Base-by-base conservation (phyloP, 2,113 vertebrate species). In the Corythaixoides concolor region DNA sequence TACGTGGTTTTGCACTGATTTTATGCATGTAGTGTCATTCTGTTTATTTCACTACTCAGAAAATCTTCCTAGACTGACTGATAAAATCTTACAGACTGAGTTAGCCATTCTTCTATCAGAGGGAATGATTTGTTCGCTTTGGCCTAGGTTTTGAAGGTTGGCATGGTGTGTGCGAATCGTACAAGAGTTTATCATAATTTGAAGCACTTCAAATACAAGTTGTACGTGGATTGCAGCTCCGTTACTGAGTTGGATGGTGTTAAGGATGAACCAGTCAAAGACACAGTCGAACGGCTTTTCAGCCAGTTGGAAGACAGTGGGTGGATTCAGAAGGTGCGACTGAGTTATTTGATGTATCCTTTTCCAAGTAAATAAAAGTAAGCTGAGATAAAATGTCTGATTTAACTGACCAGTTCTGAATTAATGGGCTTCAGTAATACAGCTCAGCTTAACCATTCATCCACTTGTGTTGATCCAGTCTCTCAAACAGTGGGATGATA, bases 191-290 rank as follows among this genome's bases (percentile, higher is more conserved):
- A 99, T 90, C 99, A 99, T 66, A 94, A 96, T 23, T 95, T 99
- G 81, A 98, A 98, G 88, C 99, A 99, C 93, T 99, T 98, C 96
- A 99, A 99, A 92, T 99, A 98, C 95, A 98, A 98, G 78, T 90
- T 99, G 22, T 99, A 98, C 59, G 60, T 98, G 90, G 81, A 95
- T 35, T 99, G 98, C 88, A 97, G 95, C 75, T 96, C 91, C 5
- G 8, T 97, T 60, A 90, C 97, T 3, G 43, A 94, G 60, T 39
- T 39, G 30, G 94, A 97, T 35, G 85, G 80, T 50, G 53, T 56
- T 72, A 43, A 93, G n/a, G 95, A 98, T 59, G 98, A 98, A 60
- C 90, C 98, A 18, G 98, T 98, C 78, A 98, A 98, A 96, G 98
- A 99, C 81, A 97, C 96, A 33, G 98, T 99, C 5, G 94, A 98